Evolutionary conservation across 2,888 invertebrate species (phyloP), one percentile per base, ranked within the genome.

Genomic region (Melinopterus prodromus): DNA sequence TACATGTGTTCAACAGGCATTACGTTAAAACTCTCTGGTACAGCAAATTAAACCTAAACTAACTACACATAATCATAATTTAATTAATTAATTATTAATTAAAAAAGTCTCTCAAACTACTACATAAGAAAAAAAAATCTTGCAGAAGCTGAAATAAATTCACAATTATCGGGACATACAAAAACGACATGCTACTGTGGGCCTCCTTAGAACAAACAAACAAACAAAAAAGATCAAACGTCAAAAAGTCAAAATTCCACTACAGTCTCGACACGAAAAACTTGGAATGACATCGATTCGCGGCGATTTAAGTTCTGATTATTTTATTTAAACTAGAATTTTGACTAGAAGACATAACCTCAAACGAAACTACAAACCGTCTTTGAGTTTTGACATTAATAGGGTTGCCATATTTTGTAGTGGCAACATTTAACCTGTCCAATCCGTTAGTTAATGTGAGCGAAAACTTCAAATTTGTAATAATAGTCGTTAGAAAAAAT

Each of bases 161-260:
- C 79, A 72, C 75, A 79, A 79, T 76, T 80, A 80, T 83, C 82
- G 71, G 77, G 76, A 77, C 71, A 74, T 36, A 81, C 81, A 81
- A 72, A 77, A 70, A 76, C 71, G 26, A 75, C 81, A 81, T 79
- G 81, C 81, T 81, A 75, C 36, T 16, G 70, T 37, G 74, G 38
- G 74, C 74, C n/a, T 76, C 15, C 26, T 35, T 71, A 72, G 15
- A 72, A 71, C 69, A 36, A 37, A 74, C 70, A 35, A 79, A 26
- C 36, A 77, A 76, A 71, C 71, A 53, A 53, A 53, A 53, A 53
- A 53, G 53, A 53, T 53, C 2, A 53, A 53, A 53, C 53, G 53
- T 53, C 26, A 26, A 78, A 82, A 84, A 84, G 81, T 53, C 53
- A 53, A 81, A 84, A 89, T 89, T 89, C 53, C 53, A 4, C 53